phyloP scores from a whole-genome alignment of 2,888 invertebrate species.

The Nasonia oneida region DNA sequence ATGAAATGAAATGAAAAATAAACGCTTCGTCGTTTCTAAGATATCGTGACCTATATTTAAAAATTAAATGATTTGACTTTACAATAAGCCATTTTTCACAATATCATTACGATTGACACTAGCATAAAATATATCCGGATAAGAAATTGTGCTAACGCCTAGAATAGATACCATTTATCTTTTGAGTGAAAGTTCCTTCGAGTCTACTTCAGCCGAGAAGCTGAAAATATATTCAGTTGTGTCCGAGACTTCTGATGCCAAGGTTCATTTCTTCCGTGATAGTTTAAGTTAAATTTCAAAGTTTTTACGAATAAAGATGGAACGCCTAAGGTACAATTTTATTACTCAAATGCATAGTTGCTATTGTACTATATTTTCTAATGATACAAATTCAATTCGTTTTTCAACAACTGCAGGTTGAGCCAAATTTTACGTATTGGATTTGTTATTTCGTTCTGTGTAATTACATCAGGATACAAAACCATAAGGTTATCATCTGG shows the following conservation, averaged over 20 bases:
- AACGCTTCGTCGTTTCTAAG: too few species aligned
- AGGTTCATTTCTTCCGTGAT: neutral
- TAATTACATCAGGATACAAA: slow-evolving; percentile 38
- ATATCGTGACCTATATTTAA: neutral
- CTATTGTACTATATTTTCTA: neutral
- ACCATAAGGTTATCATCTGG: slow-evolving; percentile 56
- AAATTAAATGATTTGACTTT: neutral
- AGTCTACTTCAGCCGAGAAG: neutral
- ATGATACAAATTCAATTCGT: neutral
- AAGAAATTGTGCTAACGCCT: neutral
- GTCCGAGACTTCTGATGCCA: neutral
- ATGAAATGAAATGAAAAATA: too few species aligned
- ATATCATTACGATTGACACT: neutral
- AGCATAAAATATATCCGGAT: neutral
- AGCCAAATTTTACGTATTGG: neutral
- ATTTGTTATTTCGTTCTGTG: neutral
- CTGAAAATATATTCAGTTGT: neutral
- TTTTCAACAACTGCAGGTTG: neutral
- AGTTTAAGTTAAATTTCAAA: neutral
- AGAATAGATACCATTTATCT: slow-evolving; percentile 13
- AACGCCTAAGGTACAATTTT: neutral
- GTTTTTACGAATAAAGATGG: neutral
- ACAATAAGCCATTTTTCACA: neutral
- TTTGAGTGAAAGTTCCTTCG: neutral
- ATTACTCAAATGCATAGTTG: neutral